A percentile compares a stretch with the other conserved stretches of the same genome.
These are phyloP conservation scores for Bujurquina vittata DNA, from an alignment of 2,113 vertebrate genomes.

Conservation along the genomic window DNA sequence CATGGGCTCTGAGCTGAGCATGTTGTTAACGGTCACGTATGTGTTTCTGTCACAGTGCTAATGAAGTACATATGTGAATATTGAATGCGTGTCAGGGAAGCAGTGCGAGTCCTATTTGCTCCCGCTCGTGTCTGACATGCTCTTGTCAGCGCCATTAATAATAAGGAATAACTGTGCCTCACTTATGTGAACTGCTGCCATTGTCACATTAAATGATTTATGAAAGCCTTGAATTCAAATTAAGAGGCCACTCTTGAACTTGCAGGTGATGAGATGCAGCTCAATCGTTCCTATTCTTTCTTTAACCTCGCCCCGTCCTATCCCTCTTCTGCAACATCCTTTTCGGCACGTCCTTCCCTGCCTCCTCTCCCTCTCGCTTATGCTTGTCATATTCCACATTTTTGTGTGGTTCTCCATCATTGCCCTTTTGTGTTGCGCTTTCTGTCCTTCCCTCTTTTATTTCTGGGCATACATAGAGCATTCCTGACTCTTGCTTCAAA, in stretches of 20 bases:
- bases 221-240: constrained; percentile 51
- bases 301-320: constrained; percentile 29
- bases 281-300: constrained; percentile 38
- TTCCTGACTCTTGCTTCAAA: constrained; percentile 23
- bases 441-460: constrained; percentile 12
- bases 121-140: constrained; percentile 59
- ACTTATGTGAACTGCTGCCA: constrained; percentile 36
- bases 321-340: constrained; percentile 17
- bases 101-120: constrained; percentile 40
- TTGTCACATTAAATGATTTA: constrained; percentile 59
- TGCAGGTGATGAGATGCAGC: constrained; percentile 34
- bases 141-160: constrained; percentile 66
- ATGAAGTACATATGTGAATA: constrained; percentile 63
- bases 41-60: constrained; percentile 55
- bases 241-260: constrained; percentile 40
- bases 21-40: constrained; percentile 46
- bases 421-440: constrained; percentile 27
- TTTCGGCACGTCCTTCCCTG: constrained; percentile 10
- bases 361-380: constrained; percentile 22
- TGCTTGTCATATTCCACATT: constrained; percentile 35
- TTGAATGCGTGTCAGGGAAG: constrained; percentile 53
- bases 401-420: constrained; percentile 5
- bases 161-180: constrained; percentile 52
- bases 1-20: constrained; percentile 3
- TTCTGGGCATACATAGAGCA: constrained; percentile 25